Conservation (phyloP, 2,888 invertebrate species). For the Poecilus cupreus region DNA sequence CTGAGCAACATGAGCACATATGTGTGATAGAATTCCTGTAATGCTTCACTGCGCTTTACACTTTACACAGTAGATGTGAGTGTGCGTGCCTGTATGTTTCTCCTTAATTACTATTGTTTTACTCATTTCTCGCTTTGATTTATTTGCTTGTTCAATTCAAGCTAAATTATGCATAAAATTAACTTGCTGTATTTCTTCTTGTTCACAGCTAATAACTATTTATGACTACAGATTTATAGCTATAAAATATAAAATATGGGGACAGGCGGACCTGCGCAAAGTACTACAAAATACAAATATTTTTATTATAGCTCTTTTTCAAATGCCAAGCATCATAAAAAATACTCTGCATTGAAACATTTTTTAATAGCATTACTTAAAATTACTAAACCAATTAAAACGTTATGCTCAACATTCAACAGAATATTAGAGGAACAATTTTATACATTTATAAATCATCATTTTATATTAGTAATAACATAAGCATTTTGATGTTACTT, state of each 20-base stretch:
- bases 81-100: neutral
- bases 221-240: neutral
- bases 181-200: neutral
- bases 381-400: no score
- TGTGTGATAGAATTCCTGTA: neutral
- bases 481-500: no score
- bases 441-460: no score
- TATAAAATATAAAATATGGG: neutral
- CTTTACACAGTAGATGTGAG: neutral
- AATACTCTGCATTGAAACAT: no score
- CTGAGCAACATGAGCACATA: neutral
- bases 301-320: no score
- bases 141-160: neutral
- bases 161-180: slow-evolving; percentile 1
- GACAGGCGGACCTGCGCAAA: no score
- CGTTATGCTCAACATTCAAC: no score
- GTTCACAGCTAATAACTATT: neutral
- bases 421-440: no score
- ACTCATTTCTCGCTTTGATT: neutral
- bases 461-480: no score
- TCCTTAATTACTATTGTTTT: slow-evolving; percentile 14
- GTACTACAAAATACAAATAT: no score
- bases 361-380: no score
- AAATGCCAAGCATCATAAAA: no score
- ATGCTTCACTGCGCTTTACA: neutral